Conservation (phyloP, 2,113 vertebrate genomes). For the Cygnus atratus region DNA sequence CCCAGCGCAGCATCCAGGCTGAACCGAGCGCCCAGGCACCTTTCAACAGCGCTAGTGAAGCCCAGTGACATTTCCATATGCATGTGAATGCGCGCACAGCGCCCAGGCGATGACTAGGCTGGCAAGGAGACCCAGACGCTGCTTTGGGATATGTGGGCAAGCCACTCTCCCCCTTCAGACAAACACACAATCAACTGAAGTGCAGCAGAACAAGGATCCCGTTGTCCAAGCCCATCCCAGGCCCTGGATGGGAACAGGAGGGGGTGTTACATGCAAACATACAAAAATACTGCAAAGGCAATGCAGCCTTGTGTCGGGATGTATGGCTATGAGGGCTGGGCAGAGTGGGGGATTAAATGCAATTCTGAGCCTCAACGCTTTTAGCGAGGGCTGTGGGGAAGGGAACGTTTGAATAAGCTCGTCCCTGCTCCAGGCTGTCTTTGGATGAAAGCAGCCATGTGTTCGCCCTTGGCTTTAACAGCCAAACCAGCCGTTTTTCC, state of each 20-base stretch:
- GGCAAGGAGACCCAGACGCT: background rate
- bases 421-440: background rate
- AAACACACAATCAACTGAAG: constrained; percentile 50
- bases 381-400: background rate
- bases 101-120: background rate
- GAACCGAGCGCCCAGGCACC: background rate
- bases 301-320: background rate
- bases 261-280: constrained; percentile 30
- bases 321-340: background rate
- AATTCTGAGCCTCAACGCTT: background rate
- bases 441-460: background rate
- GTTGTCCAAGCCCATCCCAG: constrained; percentile 25
- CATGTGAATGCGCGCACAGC: background rate
- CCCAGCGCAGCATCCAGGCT: background rate
- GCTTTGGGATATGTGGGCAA: constrained; percentile 33
- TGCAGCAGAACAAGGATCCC: constrained; percentile 45
- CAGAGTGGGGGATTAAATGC: background rate
- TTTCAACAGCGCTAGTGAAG: background rate
- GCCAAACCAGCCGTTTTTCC: background rate
- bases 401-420: background rate
- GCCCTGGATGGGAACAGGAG: constrained; percentile 14
- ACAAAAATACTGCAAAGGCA: background rate
- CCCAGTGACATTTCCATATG: constrained; percentile 19
- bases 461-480: background rate
- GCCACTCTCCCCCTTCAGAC: background rate